Conservation (phyloP, 2,888 invertebrate genomes). For the Rapana venosa region DNA sequence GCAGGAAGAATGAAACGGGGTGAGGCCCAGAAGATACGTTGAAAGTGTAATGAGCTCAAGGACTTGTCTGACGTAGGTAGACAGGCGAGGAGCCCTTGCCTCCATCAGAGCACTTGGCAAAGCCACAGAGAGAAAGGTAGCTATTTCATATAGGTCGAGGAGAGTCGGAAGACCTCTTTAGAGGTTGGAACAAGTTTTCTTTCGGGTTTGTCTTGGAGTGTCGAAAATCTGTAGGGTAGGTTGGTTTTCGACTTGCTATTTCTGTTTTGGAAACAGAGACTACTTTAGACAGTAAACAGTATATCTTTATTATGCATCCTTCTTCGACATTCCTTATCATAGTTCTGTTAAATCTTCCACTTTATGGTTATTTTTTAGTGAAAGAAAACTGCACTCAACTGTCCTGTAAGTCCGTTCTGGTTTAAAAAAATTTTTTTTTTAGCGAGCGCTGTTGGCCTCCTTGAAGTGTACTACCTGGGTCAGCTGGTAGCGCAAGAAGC, state of each 20-base stretch:
- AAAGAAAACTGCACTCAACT: neutral
- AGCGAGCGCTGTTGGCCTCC: neutral
- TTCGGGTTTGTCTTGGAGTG: neutral
- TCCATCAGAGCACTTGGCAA: neutral
- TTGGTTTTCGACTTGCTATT: neutral
- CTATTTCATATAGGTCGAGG: neutral
- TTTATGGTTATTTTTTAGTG: neutral
- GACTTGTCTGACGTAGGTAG: constrained; percentile 22
- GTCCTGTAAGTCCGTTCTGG: neutral
- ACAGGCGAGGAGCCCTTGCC: constrained; percentile 1
- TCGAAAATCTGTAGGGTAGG: neutral
- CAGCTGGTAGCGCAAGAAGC: too few relatives aligned
- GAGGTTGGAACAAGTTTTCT: neutral
- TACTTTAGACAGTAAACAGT: neutral
- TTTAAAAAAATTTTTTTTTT: too few relatives aligned
- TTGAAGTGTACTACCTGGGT: neutral
- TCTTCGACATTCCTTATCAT: neutral
- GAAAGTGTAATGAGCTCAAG: neutral
- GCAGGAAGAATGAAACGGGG: neutral
- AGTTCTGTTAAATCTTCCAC: neutral
- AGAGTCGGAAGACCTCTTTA: neutral
- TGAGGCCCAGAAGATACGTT: neutral
- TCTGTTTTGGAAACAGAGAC: neutral
- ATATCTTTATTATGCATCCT: constrained; percentile 12
- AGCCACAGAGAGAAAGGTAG: neutral